Evolutionary conservation across 2,113 vertebrate genomes (phyloP).

Genomic region (Paramisgurnus dabryanus): DNA sequence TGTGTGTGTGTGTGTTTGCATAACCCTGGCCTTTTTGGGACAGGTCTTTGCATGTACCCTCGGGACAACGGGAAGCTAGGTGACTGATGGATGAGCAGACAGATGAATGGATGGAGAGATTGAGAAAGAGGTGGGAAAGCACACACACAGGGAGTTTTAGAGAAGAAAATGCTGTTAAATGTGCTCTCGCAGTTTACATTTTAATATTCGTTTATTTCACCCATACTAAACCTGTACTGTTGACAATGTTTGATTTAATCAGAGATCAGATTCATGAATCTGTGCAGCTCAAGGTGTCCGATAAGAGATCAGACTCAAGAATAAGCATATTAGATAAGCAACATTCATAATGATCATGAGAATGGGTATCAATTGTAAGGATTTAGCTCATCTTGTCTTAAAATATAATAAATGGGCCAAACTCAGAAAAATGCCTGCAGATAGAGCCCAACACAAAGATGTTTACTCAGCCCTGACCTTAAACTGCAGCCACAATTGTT

Average conservation of each 20-base stretch:
- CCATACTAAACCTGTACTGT: neutral
- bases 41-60: slow-evolving; percentile 20
- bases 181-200: neutral
- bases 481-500: no score
- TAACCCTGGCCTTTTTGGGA: slow-evolving; percentile 26
- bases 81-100: slow-evolving; percentile 24
- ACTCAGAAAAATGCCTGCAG: no score
- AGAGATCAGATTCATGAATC: neutral
- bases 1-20: slow-evolving; percentile 23
- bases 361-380: no score
- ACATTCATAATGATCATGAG: no score
- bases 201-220: neutral
- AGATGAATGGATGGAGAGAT: slow-evolving; percentile 1
- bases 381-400: no score
- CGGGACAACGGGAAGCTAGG: slow-evolving; percentile 8
- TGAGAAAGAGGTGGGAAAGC: neutral
- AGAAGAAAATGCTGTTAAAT: neutral
- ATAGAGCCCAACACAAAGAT: no score
- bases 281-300: neutral
- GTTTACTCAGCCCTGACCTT: no score
- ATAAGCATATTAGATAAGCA: neutral
- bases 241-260: neutral
- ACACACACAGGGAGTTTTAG: neutral
- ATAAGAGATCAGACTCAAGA: neutral
- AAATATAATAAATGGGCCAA: no score